Evolutionary conservation across 1,140 invertebrate species (phyloP).

Genomic region (Drosophila persimilis): DNA sequence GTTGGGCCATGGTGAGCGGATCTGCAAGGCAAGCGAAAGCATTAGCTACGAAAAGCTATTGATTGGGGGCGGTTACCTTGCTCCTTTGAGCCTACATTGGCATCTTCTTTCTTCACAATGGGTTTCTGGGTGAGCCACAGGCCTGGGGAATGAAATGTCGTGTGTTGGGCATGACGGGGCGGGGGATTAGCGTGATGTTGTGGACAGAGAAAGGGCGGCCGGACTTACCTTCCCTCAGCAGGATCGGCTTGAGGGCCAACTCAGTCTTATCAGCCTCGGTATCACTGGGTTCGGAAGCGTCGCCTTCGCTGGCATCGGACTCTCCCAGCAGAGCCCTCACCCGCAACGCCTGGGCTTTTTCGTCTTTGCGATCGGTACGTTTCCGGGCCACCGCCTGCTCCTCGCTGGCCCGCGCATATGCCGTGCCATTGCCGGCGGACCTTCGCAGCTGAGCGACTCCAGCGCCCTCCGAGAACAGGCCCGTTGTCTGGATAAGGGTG

Average conservation of each 20-base stretch:
- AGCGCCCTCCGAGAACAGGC: slow-evolving; percentile 78
- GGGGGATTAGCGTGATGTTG: background rate
- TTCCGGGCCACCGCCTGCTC: slow-evolving; percentile 62
- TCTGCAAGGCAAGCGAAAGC: slow-evolving; percentile 27
- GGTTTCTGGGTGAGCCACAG: slow-evolving; percentile 64
- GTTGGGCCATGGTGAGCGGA: slow-evolving; percentile 48
- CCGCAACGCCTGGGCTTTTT: slow-evolving; percentile 44
- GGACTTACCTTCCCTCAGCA: slow-evolving; percentile 66
- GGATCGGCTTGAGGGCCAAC: slow-evolving; percentile 58
- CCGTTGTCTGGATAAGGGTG: slow-evolving; percentile 73
- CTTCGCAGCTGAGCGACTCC: slow-evolving; percentile 66
- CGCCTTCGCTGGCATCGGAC: slow-evolving; percentile 50
- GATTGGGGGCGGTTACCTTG: slow-evolving; percentile 10
- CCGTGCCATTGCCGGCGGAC: slow-evolving; percentile 37
- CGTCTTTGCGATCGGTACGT: slow-evolving; percentile 58
- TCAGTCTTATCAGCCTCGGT: slow-evolving; percentile 77
- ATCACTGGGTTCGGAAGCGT: slow-evolving; percentile 50
- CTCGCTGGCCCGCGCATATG: slow-evolving; percentile 47
- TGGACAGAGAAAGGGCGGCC: background rate
- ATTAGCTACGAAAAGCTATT: rapidly evolving
- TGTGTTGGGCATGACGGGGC: no score
- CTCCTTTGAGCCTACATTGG: slow-evolving; percentile 7
- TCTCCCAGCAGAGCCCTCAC: slow-evolving; percentile 55
- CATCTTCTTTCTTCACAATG: slow-evolving; percentile 44
- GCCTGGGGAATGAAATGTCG: slow-evolving; percentile 21